Evolutionary conservation across 2,113 vertebrate species (phyloP).

Genomic region (Hystrix brachyura): DNA sequence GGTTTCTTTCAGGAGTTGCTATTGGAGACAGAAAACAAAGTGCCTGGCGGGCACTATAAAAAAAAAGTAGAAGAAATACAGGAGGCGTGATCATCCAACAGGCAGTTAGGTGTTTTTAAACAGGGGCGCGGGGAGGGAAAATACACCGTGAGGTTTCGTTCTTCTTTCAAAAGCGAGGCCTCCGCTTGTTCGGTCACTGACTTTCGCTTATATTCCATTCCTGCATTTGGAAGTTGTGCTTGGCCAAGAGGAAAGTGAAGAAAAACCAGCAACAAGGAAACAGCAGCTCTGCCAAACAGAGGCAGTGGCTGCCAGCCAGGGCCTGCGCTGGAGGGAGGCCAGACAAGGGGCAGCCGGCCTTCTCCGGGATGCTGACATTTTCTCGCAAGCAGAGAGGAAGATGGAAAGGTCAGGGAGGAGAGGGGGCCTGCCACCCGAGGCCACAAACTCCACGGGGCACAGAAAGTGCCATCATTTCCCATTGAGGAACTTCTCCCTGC

Average conservation of each 20-base stretch:
- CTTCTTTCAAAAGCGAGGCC: slow-evolving; percentile 82
- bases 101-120: slow-evolving; percentile 78
- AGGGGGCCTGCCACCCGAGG: slow-evolving; percentile 73
- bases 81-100: slow-evolving; percentile 76
- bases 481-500: slow-evolving; percentile 81
- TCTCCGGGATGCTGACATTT: slow-evolving; percentile 79
- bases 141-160: slow-evolving; percentile 83
- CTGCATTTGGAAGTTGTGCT: slow-evolving; percentile 84
- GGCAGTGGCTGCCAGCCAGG: slow-evolving; percentile 67
- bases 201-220: slow-evolving; percentile 83
- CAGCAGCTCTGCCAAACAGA: slow-evolving; percentile 34
- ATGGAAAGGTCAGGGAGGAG: slow-evolving; percentile 69
- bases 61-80: slow-evolving; percentile 83
- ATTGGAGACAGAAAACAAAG: slow-evolving; percentile 90
- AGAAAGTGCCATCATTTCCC: slow-evolving; percentile 83
- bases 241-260: slow-evolving; percentile 81
- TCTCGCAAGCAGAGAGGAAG: slow-evolving; percentile 77
- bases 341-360: slow-evolving; percentile 72
- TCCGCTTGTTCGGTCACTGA: slow-evolving; percentile 76
- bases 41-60: slow-evolving; percentile 88
- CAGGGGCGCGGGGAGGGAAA: slow-evolving; percentile 73
- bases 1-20: slow-evolving; percentile 90
- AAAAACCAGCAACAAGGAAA: slow-evolving; percentile 37
- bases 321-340: slow-evolving; percentile 77
- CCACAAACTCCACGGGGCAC: slow-evolving; percentile 79